Base-by-base conservation (phyloP, 2,113 vertebrate species). In the Chlamydotis undulata region DNA sequence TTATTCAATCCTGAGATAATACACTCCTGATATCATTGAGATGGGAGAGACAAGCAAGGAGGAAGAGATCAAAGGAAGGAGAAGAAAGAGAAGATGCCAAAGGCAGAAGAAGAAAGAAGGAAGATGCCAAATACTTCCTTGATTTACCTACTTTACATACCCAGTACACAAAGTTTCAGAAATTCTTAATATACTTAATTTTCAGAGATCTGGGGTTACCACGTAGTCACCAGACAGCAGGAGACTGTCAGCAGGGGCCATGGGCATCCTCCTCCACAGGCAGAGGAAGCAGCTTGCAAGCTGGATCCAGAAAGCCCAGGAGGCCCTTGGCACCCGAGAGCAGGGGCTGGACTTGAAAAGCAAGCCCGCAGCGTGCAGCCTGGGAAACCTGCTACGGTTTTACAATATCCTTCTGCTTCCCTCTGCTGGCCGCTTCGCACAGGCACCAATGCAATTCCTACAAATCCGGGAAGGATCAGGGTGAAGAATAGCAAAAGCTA, bases 41-140 rank as follows among this genome's bases (percentile, higher is more conserved):
- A 95, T 94, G 94, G 83, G 77, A 96, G 83, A 96, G 94, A 92
- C 95, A 95, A 93, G 88, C 71, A 15, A 63, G 77, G 65, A 93
- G 87, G 77, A 84, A 53, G 77, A 97, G 77, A 97, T 96, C 95
- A 97, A 96, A 97, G 90, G 45, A 16, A 92, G 67, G 64, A 93
- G 92, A 94, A 93, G 83, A 95, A 95, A 96, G 88, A 90, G 85
- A 83, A 96, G 88, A 94, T 88, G 88, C 88, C 68, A 94, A 96
- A 92, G 94, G 95, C 93, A 95, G 94, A 73, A 96, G 82, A 94
- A 95, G 95, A 94, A 95, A 96, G 92, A 80, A 8, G 16, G 85
- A 94, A 89, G 86, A 93, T 89, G 89, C 61, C 89, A 84, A 93
- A 84, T 28, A 43, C 81, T 93, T 90, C 92, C 89, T 81, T 87